Evolutionary conservation across 1,140 invertebrate species (phyloP), one percentile per base, ranked within the genome.

Genomic region (Drosophila sp.): DNA sequence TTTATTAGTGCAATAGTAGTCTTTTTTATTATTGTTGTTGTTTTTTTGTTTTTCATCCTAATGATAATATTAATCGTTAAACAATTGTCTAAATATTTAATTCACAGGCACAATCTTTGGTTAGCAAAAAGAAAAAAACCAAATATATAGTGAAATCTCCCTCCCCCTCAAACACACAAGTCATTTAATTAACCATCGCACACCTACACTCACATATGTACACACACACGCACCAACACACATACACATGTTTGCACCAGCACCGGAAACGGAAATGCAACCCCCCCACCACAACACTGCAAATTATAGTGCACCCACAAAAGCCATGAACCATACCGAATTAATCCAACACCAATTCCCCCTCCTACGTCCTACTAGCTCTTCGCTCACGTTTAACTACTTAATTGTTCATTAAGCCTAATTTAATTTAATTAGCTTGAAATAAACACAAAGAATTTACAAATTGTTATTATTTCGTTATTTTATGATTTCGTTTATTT

Each of bases 1-100:
- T 89, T 89, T 89, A 89, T 90, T 89, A 89, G 85, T 89, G 85
- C 85, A 89, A 89, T 89, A 73, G 61, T 72, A 72, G 74, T 66
- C 71, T 72, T 62, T 68, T 76, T 60, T 66, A 47, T 65, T 78
- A 57, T 63, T 79, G 72, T 50, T 40, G 60, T 64, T 68, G 25
- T 79, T 33, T 79, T 73, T 69, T 44, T 65, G 47, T 70, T 70
- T 62, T 61, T 76, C 60, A 61, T 83, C 60, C 72, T 61, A 41
- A 66, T 76, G 58, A 64, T 75, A 70, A 67, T 50, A 3, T 63
- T 75, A 74, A 80, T 87, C 55, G 66, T 83, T 71, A 62, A 83
- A 57, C 84, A 84, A 89, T 87, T 80, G 56, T 72, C 35, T 70
- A 70, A 76, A 77, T 70, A 50, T 86, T 79, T 84, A 72, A 81